These are phyloP conservation scores for Pagrus major DNA, from an alignment of 2,113 vertebrate genomes.

Conservation along the genomic window DNA sequence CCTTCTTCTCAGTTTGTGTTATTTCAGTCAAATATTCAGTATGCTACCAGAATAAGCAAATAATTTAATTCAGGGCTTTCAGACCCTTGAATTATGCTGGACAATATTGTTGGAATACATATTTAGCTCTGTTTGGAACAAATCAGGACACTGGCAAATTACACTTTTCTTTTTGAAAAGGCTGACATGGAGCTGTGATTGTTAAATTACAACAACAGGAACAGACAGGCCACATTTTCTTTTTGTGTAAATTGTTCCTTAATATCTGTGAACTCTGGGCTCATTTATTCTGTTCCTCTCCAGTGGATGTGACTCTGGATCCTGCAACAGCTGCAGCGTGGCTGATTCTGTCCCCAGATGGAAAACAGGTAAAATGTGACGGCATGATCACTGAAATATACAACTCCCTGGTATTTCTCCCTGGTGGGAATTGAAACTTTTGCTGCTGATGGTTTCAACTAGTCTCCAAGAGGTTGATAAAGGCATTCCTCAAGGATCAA, in stretches of 20 bases:
- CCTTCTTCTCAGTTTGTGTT: too few species aligned
- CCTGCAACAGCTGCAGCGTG: slow-evolving; percentile 61
- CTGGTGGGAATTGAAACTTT: too few species aligned
- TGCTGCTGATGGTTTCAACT: neutral
- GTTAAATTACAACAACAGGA: neutral
- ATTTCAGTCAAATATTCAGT: too few species aligned
- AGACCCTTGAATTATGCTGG: too few species aligned
- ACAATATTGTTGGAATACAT: too few species aligned
- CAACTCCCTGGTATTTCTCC: too few species aligned
- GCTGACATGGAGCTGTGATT: neutral
- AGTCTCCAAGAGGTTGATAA: neutral
- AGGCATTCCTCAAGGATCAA: neutral
- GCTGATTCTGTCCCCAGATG: slow-evolving; percentile 63
- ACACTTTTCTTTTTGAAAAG: too few species aligned
- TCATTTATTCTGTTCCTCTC: neutral
- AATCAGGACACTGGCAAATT: too few species aligned
- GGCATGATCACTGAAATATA: neutral
- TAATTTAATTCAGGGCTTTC: too few species aligned
- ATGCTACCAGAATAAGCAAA: too few species aligned
- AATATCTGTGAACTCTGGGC: neutral
- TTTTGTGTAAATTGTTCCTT: neutral
- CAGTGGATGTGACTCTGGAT: slow-evolving; percentile 68
- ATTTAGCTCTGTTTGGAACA: too few species aligned
- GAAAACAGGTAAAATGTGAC: slow-evolving; percentile 44
- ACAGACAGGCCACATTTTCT: neutral